A percentile compares a stretch with the other conserved stretches of the same genome.
These are phyloP conservation scores for Adela reaumurella DNA, from an alignment of 2,888 invertebrate genomes.

Conservation along the genomic window DNA sequence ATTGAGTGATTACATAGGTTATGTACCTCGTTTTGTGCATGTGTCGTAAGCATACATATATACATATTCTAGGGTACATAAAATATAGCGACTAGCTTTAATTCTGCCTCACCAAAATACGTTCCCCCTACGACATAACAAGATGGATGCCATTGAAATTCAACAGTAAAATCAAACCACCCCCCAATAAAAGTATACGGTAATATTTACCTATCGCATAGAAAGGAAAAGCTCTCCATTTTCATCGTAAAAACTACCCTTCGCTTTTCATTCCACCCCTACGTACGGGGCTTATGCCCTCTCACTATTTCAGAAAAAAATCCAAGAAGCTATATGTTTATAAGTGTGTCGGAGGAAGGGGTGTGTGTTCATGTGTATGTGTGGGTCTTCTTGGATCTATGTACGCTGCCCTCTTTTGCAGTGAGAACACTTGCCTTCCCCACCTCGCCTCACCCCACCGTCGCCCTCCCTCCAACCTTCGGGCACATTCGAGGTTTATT, in stretches of 20 bases:
- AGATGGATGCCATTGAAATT: constrained; percentile 1
- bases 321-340: neutral
- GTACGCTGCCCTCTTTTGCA: constrained; percentile 29
- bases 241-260: constrained; percentile 38
- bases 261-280: constrained; percentile 27
- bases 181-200: constrained; percentile 14
- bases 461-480: neutral
- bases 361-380: neutral
- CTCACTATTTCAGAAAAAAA: neutral
- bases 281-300: constrained; percentile 8
- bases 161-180: constrained; percentile 12
- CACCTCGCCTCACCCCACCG: constrained; percentile 16
- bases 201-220: constrained; percentile 29
- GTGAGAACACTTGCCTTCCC: constrained; percentile 30
- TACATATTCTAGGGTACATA: too few relatives aligned
- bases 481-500: constrained; percentile 33
- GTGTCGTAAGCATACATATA: too few relatives aligned
- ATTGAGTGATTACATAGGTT: too few relatives aligned
- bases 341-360: neutral
- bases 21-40: too few relatives aligned
- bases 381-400: neutral
- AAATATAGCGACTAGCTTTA: neutral
- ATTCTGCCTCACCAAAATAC: neutral
- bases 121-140: constrained; percentile 1
- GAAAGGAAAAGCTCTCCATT: constrained; percentile 25